A percentile compares a stretch with the other conserved stretches of the same genome.
Conservation (phyloP, 2,888 invertebrate genomes). For the Gymnoscelis rufifasciata region DNA sequence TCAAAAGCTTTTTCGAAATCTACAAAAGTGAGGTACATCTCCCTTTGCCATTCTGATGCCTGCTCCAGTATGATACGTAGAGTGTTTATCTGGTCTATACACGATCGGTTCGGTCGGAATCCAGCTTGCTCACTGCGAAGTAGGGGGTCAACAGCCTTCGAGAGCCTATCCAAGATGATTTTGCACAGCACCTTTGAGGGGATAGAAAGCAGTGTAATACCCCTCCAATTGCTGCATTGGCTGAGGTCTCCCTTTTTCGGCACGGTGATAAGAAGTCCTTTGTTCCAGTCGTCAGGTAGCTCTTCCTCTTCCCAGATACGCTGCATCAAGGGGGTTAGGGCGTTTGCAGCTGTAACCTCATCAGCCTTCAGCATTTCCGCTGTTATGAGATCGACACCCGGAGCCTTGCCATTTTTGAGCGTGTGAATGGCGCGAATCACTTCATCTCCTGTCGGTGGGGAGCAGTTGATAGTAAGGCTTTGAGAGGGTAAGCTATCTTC, state of each 20-base stretch:
- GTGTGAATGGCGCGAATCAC: background rate
- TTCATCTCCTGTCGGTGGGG: background rate
- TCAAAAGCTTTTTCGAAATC: conserved; percentile 6
- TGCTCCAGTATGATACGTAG: conserved; percentile 12
- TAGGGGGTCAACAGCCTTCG: background rate
- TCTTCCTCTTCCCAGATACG: background rate
- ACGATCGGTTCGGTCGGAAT: background rate
- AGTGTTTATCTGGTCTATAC: conserved; percentile 6
- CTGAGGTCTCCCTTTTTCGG: conserved; percentile 6
- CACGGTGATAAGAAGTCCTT: background rate
- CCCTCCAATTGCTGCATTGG: conserved; percentile 8
- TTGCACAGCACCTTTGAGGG: background rate
- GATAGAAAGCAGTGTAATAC: background rate
- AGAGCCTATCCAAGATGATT: background rate
- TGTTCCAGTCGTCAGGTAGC: conserved; percentile 5
- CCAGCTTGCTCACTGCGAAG: background rate
- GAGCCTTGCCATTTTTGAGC: background rate
- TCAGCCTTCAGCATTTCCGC: background rate
- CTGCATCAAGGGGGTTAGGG: background rate
- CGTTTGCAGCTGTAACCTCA: background rate
- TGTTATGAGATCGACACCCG: background rate
- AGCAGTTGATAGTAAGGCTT: background rate
- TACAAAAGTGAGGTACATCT: background rate
- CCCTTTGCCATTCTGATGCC: conserved; percentile 7
- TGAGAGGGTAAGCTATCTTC: background rate